Evolutionary conservation across 2,113 vertebrate genomes (phyloP).

Genomic region (Chaetodon auriga): DNA sequence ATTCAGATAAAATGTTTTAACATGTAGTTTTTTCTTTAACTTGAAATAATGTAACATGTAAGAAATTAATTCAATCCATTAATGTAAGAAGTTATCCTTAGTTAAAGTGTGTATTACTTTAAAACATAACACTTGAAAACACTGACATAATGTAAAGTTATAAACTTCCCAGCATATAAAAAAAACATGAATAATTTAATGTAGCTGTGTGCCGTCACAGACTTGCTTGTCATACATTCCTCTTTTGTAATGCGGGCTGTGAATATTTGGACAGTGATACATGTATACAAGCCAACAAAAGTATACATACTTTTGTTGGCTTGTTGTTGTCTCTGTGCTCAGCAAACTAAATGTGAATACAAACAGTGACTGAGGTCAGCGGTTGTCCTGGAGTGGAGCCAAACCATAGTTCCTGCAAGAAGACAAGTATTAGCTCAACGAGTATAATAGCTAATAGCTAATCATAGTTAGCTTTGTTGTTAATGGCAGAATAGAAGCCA

Average conservation of each 20-base stretch:
- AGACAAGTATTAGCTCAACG: conserved; percentile 37
- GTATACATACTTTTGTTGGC: background rate
- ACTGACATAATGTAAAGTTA: background rate
- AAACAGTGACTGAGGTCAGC: conserved; percentile 40
- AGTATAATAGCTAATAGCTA: background rate
- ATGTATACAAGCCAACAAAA: no score
- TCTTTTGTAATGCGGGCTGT: background rate
- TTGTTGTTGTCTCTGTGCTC: conserved; percentile 17
- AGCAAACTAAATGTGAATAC: background rate
- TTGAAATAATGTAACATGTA: background rate
- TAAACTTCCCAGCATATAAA: background rate
- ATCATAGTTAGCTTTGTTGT: conserved; percentile 10
- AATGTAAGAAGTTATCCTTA: background rate
- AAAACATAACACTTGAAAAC: background rate
- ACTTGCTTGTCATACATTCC: background rate
- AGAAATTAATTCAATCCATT: background rate
- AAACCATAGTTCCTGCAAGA: conserved; percentile 32
- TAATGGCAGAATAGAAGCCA: background rate
- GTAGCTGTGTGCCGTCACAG: background rate
- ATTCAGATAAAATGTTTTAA: background rate
- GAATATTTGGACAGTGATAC: conserved; percentile 19
- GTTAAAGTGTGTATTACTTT: background rate
- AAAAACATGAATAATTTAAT: background rate
- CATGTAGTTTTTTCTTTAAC: background rate
- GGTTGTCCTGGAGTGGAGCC: background rate